A percentile compares a stretch with the other conserved stretches of the same genome.
Conservation (phyloP, 2,113 vertebrate species). For the Tringa solitaria region DNA sequence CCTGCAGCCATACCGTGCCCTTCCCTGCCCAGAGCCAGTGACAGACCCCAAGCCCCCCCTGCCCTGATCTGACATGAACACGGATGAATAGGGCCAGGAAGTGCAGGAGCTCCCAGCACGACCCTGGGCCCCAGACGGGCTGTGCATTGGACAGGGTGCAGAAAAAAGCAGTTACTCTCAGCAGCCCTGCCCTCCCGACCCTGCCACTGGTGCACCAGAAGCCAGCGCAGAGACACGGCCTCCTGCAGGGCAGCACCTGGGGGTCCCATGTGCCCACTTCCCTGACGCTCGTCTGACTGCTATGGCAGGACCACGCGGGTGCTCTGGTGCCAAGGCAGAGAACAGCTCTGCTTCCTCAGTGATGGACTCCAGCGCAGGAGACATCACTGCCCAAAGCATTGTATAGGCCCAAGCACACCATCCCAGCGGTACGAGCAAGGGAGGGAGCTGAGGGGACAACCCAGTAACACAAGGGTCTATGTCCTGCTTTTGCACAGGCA, state of each 20-base stretch:
- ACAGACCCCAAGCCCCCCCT: background rate
- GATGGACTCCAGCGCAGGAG: accelerated
- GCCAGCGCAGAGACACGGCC: accelerated
- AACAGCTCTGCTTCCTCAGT: background rate
- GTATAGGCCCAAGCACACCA: background rate
- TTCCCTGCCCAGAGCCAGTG: accelerated
- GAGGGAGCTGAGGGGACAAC: background rate
- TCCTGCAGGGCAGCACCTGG: background rate
- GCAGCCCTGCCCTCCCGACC: background rate
- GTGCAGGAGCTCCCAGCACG: accelerated
- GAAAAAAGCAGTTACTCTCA: background rate
- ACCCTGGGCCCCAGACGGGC: background rate
- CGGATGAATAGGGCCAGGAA: accelerated
- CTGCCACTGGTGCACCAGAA: background rate
- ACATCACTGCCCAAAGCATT: accelerated
- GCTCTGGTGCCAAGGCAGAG: background rate
- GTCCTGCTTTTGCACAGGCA: background rate
- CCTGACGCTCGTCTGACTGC: accelerated
- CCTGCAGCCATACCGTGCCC: background rate
- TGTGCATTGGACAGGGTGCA: background rate
- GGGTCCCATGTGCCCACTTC: accelerated
- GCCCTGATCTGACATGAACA: accelerated
- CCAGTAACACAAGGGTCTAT: background rate
- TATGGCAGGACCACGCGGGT: accelerated
- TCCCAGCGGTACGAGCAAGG: accelerated